Conservation (phyloP, 23 tunicate genomes). For the Trididemnum clinides region DNA sequence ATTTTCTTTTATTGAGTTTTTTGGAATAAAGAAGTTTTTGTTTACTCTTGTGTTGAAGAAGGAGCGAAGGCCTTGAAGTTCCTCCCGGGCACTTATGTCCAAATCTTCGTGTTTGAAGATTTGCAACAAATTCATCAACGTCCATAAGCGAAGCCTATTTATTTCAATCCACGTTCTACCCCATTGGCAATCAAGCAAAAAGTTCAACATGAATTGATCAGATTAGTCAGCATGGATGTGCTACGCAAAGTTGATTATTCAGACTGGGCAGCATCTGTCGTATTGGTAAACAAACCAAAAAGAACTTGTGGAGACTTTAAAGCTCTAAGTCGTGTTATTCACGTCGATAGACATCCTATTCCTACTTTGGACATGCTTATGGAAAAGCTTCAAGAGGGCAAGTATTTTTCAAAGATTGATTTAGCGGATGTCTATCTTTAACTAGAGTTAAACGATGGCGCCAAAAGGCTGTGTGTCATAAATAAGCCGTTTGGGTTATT, state of each 20-base stretch:
- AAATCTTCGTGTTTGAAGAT: too few relatives aligned
- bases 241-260: neutral
- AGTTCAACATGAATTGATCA: neutral
- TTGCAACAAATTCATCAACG: neutral
- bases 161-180: neutral
- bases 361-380: neutral
- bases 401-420: conserved; percentile 3
- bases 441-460: neutral
- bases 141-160: neutral
- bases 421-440: conserved; percentile 28
- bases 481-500: conserved; percentile 23
- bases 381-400: neutral
- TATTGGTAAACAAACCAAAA: neutral
- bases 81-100: too few relatives aligned
- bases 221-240: neutral
- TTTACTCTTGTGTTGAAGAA: too few relatives aligned
- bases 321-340: neutral
- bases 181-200: neutral
- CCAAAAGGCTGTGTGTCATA: conserved; percentile 17
- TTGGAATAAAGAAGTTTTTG: too few relatives aligned
- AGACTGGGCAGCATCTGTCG: conserved; percentile 15
- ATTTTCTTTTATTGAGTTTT: too few relatives aligned
- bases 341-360: conserved; percentile 7
- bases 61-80: too few relatives aligned
- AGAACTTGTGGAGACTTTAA: neutral